Conservation (phyloP, 2,797 vertebrate species). For the Acipenser transmontanus region DNA sequence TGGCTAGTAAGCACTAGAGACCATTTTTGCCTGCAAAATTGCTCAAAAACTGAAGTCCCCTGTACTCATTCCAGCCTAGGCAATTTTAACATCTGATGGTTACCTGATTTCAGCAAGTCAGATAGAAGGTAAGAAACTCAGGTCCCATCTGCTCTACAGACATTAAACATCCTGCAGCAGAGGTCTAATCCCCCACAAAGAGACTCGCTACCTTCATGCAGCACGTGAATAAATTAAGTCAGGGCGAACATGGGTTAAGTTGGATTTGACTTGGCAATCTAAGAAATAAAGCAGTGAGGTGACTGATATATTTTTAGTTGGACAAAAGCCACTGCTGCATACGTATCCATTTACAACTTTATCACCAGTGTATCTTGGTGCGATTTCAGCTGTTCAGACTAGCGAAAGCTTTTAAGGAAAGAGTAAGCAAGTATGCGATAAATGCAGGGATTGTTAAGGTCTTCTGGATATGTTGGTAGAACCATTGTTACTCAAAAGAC, state of each 20-base stretch:
- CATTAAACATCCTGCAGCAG: conserved; percentile 51
- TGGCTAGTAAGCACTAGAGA: no score
- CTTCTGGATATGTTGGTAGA: conserved; percentile 21
- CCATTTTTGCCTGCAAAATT: no score
- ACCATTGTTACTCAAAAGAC: conserved; percentile 39
- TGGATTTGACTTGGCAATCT: conserved; percentile 34
- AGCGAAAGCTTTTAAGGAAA: conserved; percentile 29
- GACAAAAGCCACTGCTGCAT: conserved; percentile 27
- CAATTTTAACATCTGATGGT: conserved; percentile 53
- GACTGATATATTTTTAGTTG: conserved; percentile 28
- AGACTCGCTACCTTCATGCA: conserved; percentile 39
- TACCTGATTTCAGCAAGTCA: conserved; percentile 51
- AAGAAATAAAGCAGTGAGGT: conserved; percentile 25
- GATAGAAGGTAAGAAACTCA: conserved; percentile 42
- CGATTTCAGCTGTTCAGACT: conserved; percentile 18
- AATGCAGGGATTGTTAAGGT: conserved; percentile 31
- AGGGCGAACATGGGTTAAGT: conserved; percentile 34
- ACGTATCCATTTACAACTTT: conserved; percentile 36
- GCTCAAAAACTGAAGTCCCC: conserved; percentile 11
- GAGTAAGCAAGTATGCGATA: conserved; percentile 19
- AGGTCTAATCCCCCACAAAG: conserved; percentile 45
- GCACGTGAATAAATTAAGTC: conserved; percentile 16
- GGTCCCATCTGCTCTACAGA: conserved; percentile 55
- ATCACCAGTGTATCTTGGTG: conserved; percentile 4
- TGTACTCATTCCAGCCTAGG: conserved; percentile 51